Conservation (phyloP, 2,888 invertebrate species). For the Agrotis segetum region DNA sequence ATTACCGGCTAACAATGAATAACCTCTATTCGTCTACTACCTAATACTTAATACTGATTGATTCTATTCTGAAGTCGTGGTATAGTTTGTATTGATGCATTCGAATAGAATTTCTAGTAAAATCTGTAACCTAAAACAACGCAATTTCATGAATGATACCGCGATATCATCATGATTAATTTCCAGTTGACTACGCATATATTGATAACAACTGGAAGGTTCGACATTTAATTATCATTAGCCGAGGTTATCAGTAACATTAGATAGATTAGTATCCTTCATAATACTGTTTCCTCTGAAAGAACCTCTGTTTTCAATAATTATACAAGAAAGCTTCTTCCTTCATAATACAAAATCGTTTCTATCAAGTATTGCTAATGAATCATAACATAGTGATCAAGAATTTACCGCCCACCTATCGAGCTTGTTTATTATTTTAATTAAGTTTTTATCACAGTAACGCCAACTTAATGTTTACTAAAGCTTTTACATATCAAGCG, state of each 20-base stretch:
- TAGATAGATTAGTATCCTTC: constrained; percentile 59
- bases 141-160: constrained; percentile 39
- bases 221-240: constrained; percentile 72
- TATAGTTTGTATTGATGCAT: background rate
- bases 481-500: constrained; percentile 6
- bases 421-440: constrained; percentile 37
- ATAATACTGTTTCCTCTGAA: constrained; percentile 23
- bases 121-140: constrained; percentile 31
- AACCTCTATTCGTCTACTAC: background rate
- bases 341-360: constrained; percentile 40
- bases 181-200: constrained; percentile 58
- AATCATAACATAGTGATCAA: constrained; percentile 44
- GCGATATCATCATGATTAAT: constrained; percentile 63
- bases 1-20: background rate
- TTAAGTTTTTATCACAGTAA: constrained; percentile 26
- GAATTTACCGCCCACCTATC: constrained; percentile 40
- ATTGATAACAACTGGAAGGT: constrained; percentile 67
- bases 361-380: constrained; percentile 23
- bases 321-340: constrained; percentile 28
- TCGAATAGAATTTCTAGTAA: background rate
- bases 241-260: constrained; percentile 72
- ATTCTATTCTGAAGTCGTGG: background rate
- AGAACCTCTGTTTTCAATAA: constrained; percentile 28
- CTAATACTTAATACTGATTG: background rate
- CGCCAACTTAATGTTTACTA: constrained; percentile 3